These are phyloP conservation scores for Physocephala rufipes DNA, from an alignment of 2,888 invertebrate genomes.

Conservation along the genomic window DNA sequence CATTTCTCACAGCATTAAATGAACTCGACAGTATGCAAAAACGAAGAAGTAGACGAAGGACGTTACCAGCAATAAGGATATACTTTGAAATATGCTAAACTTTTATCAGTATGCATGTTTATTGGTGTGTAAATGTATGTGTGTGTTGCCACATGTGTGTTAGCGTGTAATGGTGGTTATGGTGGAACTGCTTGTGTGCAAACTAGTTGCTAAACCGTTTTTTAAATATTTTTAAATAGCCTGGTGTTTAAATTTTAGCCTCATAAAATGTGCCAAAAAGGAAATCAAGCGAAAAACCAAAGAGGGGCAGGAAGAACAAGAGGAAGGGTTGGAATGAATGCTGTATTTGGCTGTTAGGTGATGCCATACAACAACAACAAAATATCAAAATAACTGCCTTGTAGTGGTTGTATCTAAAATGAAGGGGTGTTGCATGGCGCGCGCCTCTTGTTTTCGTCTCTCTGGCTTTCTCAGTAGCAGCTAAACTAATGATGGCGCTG, in stretches of 20 bases:
- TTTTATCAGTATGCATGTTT: too few species aligned
- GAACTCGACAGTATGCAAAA: conserved; percentile 6
- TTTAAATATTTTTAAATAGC: conserved; percentile 29
- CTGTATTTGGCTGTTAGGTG: too few species aligned
- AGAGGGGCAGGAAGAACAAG: neutral
- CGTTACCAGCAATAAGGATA: conserved; percentile 5
- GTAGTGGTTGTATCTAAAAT: neutral
- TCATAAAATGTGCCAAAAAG: neutral
- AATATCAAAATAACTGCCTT: too few species aligned
- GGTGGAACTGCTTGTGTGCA: neutral
- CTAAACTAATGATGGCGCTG: neutral
- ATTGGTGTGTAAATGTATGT: too few species aligned
- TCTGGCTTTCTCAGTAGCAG: neutral
- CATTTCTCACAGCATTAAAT: conserved; percentile 4
- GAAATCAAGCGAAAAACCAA: neutral
- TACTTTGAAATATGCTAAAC: neutral
- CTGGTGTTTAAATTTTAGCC: conserved; percentile 11
- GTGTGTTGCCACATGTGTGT: neutral
- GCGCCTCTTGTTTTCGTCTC: neutral
- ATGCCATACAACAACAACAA: too few species aligned
- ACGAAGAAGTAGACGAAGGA: neutral
- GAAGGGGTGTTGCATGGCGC: neutral
- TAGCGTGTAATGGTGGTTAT: neutral
- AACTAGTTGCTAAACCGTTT: conserved; percentile 24
- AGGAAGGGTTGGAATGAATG: too few species aligned